phyloP scores from a whole-genome alignment of 2,113 vertebrate genomes.

The Caranx melampygus region DNA sequence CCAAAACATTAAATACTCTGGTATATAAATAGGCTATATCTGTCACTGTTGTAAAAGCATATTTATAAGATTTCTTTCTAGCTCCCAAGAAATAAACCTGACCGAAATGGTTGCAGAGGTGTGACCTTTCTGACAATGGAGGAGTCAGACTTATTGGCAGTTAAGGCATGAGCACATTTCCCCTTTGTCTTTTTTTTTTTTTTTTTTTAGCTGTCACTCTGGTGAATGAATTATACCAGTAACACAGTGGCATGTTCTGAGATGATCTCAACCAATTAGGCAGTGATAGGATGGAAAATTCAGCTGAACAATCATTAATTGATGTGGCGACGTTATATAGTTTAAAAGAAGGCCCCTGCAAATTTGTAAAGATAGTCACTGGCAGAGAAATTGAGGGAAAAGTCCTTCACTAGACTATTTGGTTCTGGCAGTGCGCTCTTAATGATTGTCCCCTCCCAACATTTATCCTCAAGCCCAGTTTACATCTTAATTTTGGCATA shows the following conservation, averaged over 20 bases:
- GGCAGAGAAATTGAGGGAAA: background rate
- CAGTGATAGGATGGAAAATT: background rate
- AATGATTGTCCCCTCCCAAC: conserved; percentile 15
- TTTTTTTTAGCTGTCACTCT: conserved; percentile 1
- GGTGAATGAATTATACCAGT: conserved; percentile 14
- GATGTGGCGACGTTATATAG: background rate
- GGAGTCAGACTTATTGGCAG: background rate
- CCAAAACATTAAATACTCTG: conserved; percentile 55
- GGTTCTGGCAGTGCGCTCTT: conserved; percentile 32
- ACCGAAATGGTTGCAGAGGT: conserved; percentile 20
- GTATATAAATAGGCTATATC: conserved; percentile 61
- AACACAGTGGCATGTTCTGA: background rate
- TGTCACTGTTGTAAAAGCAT: conserved; percentile 40
- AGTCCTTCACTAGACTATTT: conserved; percentile 9
- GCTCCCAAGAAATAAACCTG: conserved; percentile 9
- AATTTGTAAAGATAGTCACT: conserved; percentile 7
- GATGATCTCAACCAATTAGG: background rate
- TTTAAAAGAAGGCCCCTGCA: background rate
- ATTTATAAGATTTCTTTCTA: conserved; percentile 1
- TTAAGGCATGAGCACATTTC: conserved; percentile 30
- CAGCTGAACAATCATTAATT: conserved; percentile 3
- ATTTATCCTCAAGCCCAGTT: background rate
- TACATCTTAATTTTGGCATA: conserved; percentile 92
- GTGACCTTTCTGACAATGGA: conserved; percentile 23
- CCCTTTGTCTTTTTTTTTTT: background rate